These are phyloP conservation scores for Parazoanthus darwini DNA, from an alignment of 92 coral and sea anemone genomes.

Conservation along the genomic window DNA sequence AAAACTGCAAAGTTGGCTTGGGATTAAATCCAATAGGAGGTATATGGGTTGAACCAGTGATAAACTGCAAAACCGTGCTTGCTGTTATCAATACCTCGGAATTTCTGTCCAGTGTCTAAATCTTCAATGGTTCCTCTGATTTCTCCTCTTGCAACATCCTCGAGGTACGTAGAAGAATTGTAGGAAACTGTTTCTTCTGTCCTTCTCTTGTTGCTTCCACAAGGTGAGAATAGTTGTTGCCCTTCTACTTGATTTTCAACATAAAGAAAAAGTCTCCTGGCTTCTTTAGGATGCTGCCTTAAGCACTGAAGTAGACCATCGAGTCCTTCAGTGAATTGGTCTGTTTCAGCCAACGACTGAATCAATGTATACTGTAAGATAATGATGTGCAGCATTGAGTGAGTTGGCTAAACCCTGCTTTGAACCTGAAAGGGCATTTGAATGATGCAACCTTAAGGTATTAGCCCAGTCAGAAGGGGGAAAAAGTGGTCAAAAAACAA, in stretches of 20 bases:
- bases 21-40: constrained; percentile 56
- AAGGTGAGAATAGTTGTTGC: constrained; percentile 45
- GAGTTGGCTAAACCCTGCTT: constrained; percentile 55
- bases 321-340: constrained; percentile 60
- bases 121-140: constrained; percentile 54
- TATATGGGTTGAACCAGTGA: constrained; percentile 47
- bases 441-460: too few species aligned
- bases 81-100: constrained; percentile 48
- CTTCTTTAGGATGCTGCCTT: constrained; percentile 57
- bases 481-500: too few species aligned
- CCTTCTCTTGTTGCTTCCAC: constrained; percentile 59
- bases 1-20: constrained; percentile 43
- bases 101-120: constrained; percentile 49
- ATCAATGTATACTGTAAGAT: constrained; percentile 48
- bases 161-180: constrained; percentile 49
- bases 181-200: constrained; percentile 55
- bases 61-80: constrained; percentile 55
- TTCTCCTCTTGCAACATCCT: constrained; percentile 47
- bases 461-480: too few species aligned
- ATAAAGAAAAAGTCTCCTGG: constrained; percentile 54
- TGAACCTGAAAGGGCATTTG: constrained; percentile 51
- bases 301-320: constrained; percentile 47
- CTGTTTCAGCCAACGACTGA: constrained; percentile 51
- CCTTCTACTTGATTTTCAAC: constrained; percentile 44
- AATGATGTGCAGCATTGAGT: constrained; percentile 54